phyloP scores from a whole-genome alignment of 2,888 invertebrate species.

The Mythimna pallens region DNA sequence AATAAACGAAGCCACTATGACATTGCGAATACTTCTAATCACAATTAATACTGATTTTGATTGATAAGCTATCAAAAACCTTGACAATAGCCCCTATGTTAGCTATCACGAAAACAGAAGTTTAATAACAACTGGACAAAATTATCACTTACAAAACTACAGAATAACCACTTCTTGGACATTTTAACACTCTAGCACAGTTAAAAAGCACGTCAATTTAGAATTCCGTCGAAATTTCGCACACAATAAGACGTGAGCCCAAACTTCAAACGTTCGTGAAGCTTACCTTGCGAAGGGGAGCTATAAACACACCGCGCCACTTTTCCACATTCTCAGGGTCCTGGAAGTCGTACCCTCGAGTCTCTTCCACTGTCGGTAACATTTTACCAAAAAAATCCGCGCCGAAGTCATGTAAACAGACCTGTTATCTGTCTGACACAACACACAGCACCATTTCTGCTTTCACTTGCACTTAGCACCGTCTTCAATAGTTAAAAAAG shows the following conservation, averaged over 20 bases:
- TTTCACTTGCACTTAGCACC: conserved; percentile 73
- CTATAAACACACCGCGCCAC: conserved; percentile 98
- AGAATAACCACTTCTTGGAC: not conserved
- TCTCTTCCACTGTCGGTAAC: conserved; percentile 90
- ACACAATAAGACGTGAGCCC: conserved; percentile 45
- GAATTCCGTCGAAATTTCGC: conserved; percentile 41
- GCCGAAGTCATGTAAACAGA: conserved; percentile 87
- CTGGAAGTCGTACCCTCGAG: conserved; percentile 94
- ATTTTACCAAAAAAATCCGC: conserved; percentile 82
- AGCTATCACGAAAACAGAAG: conserved; percentile 32
- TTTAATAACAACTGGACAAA: conserved; percentile 59
- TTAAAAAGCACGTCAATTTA: not conserved
- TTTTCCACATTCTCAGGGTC: conserved; percentile 97
- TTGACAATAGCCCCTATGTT: conserved; percentile 45
- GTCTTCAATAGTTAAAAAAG: conserved; percentile 66
- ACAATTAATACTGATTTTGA: conserved; percentile 38
- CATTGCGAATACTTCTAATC: conserved; percentile 46
- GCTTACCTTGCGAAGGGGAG: conserved; percentile 95
- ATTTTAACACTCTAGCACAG: conserved; percentile 2
- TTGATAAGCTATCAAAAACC: conserved; percentile 65
- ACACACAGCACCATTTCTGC: conserved; percentile 77
- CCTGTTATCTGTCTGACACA: conserved; percentile 79
- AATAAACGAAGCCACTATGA: conserved; percentile 4
- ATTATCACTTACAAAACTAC: conserved; percentile 1
- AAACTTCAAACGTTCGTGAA: conserved; percentile 19